A percentile compares a stretch with the other conserved stretches of the same genome.
These are phyloP conservation scores for Cephus cinctus DNA, from an alignment of 1,140 invertebrate species.

Conservation along the genomic window DNA sequence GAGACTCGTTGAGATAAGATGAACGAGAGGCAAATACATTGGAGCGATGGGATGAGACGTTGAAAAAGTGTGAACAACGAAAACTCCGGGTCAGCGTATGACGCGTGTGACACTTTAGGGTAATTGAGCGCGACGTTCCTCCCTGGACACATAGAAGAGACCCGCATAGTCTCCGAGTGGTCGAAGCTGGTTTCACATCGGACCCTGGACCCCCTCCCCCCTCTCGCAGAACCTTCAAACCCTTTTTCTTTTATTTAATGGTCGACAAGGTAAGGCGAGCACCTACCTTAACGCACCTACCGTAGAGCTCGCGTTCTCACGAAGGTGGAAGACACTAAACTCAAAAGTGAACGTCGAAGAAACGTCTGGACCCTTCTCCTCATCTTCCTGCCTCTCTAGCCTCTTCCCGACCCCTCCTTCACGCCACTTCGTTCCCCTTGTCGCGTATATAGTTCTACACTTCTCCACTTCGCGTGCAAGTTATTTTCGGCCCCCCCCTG, in stretches of 20 bases:
- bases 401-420: conserved; percentile 10
- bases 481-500: conserved; percentile 31
- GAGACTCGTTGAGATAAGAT: too few species aligned
- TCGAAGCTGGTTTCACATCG: conserved; percentile 24
- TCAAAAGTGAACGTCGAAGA: conserved; percentile 23
- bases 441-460: too few species aligned
- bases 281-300: conserved; percentile 13
- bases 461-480: conserved; percentile 16
- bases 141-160: not conserved
- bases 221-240: not conserved
- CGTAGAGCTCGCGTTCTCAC: conserved; percentile 19
- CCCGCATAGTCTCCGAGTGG: too few species aligned
- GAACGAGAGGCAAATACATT: too few species aligned
- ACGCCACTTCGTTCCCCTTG: conserved; percentile 21
- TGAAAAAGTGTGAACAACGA: too few species aligned
- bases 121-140: not conserved
- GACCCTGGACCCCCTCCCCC: conserved; percentile 15
- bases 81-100: too few species aligned
- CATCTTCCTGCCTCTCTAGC: conserved; percentile 3
- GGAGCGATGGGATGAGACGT: too few species aligned
- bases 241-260: not conserved
- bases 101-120: too few species aligned
- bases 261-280: conserved; percentile 28
- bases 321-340: conserved; percentile 28
- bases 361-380: not conserved